Base-by-base conservation (phyloP, 2,888 invertebrate genomes). In the Acronicta aceris region DNA sequence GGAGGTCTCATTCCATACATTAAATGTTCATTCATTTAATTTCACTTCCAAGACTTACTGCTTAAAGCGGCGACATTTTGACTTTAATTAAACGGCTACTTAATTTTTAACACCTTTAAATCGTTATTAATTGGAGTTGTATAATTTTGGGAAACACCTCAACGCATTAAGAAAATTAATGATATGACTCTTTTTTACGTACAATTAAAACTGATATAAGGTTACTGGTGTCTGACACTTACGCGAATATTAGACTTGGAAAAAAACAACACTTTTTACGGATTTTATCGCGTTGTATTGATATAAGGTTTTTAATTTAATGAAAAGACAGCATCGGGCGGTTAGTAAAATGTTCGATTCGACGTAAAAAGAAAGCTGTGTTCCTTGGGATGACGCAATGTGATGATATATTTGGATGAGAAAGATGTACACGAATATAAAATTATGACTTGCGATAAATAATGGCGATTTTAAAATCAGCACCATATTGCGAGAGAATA, bases 21-120 rank as follows among this genome's bases (percentile, higher is more conserved):
- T 48, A 27, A 30, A 61, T 9, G 7, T 21, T 50, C 5, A 65
- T 61, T 71, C 43, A 47, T 27, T 38, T 30, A 30, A 60, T 59
- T 64, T 38, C 47, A 52, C 27, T 48, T 30, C n/a, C 15, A 51
- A 59, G 38, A 60, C 15, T 49, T 52, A 59, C 52, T 25, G 45
- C 40, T 59, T 41, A 56, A 59, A 36, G 47, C 42, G 50, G 47
- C 68, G 68, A 62, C 65, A 71, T 78, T 76, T 75, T 42, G 46
- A 21, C 46, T 57, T 57, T 47, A 65, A 59, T 59, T 65, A 78
- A 66, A 51, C 36, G 43, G 45, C 48, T 63, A 55, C 60, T 64
- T 61, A 50, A 59, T 57, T 58, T 61, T 68, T 68, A 72, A 76
- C 79, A 72, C 76, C 53, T 72, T 58, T 58, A 50, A 47, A 59